phyloP scores from a whole-genome alignment of 2,113 vertebrate species.

The Ivindomyrus marchei region DNA sequence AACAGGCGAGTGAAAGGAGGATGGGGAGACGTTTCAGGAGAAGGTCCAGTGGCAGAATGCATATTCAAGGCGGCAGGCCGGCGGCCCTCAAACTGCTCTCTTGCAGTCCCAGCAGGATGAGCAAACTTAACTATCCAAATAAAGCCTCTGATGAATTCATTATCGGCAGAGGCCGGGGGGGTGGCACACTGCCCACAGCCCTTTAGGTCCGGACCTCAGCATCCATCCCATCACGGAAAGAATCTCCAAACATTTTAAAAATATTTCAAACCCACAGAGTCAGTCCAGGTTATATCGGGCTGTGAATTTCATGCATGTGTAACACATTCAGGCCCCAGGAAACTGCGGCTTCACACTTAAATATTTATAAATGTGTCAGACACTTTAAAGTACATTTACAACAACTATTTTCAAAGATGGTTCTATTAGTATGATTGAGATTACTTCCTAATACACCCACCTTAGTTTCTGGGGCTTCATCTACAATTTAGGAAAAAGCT shows the following conservation, averaged over 20 bases:
- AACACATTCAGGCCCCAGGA: constrained; percentile 33
- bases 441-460: constrained; percentile 3
- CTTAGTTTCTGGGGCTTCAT: not conserved
- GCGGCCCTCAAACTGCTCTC: not conserved
- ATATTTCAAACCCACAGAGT: not conserved
- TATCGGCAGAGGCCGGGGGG: not conserved
- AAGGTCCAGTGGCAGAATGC: not conserved
- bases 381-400: constrained; percentile 14
- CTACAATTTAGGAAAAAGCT: not conserved
- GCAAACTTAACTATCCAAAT: not conserved
- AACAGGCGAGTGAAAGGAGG: not conserved
- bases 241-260: not conserved
- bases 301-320: constrained; percentile 19
- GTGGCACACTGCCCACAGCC: not conserved
- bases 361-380: constrained; percentile 39
- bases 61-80: not conserved
- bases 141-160: not conserved
- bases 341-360: constrained; percentile 33
- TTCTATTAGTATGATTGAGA: not conserved
- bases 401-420: not conserved
- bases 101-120: not conserved
- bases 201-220: not conserved
- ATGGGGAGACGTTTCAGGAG: not conserved
- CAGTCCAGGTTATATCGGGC: not conserved
- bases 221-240: not conserved